phyloP scores from a whole-genome alignment of 2,113 vertebrate genomes.

The Hemicordylus capensis region DNA sequence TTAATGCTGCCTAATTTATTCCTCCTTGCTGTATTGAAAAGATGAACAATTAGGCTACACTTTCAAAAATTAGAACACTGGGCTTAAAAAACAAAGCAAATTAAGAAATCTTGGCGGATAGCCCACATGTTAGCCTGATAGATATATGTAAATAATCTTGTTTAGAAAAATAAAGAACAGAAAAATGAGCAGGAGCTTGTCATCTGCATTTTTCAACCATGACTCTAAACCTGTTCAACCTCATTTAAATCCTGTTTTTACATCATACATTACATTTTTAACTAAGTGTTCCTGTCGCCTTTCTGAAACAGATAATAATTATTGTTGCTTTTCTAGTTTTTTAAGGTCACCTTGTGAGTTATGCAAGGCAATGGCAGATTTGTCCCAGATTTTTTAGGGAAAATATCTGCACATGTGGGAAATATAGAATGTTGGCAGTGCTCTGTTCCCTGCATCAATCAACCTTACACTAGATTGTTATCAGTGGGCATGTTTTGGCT shows the following conservation, averaged over 20 bases:
- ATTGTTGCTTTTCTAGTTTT: not conserved
- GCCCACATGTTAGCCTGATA: conserved; percentile 8
- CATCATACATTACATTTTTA: not conserved
- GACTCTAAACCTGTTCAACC: not conserved
- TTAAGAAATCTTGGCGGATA: conserved; percentile 11
- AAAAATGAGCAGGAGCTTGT: not conserved
- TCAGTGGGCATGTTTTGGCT: not conserved
- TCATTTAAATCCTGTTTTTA: not conserved
- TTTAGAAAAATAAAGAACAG: not conserved
- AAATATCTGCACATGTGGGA: not conserved
- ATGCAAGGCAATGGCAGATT: not conserved
- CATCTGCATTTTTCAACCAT: conserved; percentile 26
- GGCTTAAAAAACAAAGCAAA: conserved; percentile 21
- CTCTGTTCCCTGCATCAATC: not conserved
- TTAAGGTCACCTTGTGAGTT: not conserved
- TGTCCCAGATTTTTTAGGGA: not conserved
- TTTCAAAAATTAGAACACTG: conserved; percentile 10
- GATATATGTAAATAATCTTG: not conserved
- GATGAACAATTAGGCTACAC: not conserved
- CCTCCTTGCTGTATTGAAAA: not conserved
- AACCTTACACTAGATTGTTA: not conserved
- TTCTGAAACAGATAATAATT: conserved; percentile 1
- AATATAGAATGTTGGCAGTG: not conserved
- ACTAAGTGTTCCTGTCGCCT: conserved; percentile 17
- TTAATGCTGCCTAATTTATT: conserved; percentile 19